Base-by-base conservation (phyloP, 1,140 invertebrate genomes). In the Solen grandis region DNA sequence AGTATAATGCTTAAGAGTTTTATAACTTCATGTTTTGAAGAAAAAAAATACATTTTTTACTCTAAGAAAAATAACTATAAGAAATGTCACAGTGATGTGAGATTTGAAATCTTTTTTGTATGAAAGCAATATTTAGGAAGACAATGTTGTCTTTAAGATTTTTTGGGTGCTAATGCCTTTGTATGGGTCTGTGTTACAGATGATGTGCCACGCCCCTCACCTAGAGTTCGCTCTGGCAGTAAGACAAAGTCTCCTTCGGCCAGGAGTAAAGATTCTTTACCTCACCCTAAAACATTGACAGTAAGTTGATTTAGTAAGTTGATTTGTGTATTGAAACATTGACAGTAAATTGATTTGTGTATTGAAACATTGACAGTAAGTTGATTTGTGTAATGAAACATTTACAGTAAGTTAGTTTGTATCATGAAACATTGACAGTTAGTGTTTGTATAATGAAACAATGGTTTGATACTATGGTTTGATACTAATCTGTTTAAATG, bases 271-370 rank as follows among this genome's bases (percentile, higher is more conserved):
- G 27, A 77, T 13, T 82, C 73, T 41, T 80, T 90, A 5, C 66
- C 77, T n/a, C 84, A 88, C 63, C 86, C 88, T 19, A 88, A 69
- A 36, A 88, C 85, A 77, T 83, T 90, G 5, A 75, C 60, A 73
- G 88, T 90, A 73, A 65, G 62, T 76, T n/a, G n/a, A n/a, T n/a
- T n/a, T n/a, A 19, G 8, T 46, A 10, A 46, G 8, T 46, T 46
- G 8, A 46, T 46, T 10, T 10, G 41, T 46, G 41, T 10, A 46
- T 19, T 46, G 8, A 46, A 46, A 19, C 8, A 10, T 46, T 8
- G 41, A 46, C 41, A 46, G 8, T 46, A 10, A 8, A 46, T 46
- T 10, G 41, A 8, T 46, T 19, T 10, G 41, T 46, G 8, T 46
- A 10, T 46, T 10, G 41, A 19, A 10, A 10, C 41, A 10, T 46